phyloP scores from a whole-genome alignment of 2,888 invertebrate genomes.

The Cephalotes varians region DNA sequence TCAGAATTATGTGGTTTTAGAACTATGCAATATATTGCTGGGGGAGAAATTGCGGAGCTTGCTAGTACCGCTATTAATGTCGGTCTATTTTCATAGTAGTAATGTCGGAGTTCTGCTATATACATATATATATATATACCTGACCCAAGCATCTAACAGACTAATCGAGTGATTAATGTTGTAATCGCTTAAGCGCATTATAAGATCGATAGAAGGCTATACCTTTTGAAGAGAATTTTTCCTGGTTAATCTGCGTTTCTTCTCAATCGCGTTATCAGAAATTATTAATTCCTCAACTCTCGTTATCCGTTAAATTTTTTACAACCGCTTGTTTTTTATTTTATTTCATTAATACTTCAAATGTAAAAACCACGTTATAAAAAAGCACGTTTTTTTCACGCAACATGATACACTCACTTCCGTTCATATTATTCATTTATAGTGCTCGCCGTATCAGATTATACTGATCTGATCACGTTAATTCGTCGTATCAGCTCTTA shows the following conservation, averaged over 20 bases:
- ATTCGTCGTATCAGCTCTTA: slow-evolving; percentile 10
- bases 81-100: background rate
- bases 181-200: slow-evolving; percentile 35
- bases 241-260: background rate
- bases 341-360: background rate
- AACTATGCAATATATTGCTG: slow-evolving; percentile 18
- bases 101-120: background rate
- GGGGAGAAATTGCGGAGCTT: background rate
- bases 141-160: background rate
- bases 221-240: background rate
- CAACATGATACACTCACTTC: background rate
- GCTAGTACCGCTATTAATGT: background rate
- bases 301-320: background rate
- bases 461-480: background rate
- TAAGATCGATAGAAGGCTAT: background rate
- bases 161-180: slow-evolving; percentile 4
- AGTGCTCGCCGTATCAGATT: background rate
- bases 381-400: background rate
- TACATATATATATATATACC: background rate
- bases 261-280: background rate
- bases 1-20: background rate
- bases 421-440: background rate
- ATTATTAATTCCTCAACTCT: background rate
- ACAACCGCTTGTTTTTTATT: background rate
- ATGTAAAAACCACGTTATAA: too few relatives aligned